Conservation (phyloP, 2,113 vertebrate species). For the Gulo gulo region DNA sequence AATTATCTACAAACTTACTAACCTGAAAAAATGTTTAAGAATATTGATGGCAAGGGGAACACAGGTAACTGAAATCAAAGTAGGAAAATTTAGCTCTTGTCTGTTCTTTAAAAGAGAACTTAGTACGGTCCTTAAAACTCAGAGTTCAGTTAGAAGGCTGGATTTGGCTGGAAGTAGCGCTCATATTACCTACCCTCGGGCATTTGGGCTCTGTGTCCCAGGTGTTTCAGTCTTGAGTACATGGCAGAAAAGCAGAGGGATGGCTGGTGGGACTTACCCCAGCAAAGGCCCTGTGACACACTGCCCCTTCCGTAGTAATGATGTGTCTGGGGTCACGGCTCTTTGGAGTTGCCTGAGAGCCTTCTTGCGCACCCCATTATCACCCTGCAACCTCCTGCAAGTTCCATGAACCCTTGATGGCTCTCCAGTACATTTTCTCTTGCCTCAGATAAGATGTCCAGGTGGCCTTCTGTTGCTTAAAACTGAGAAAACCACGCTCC, state of each 20-base stretch:
- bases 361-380: not conserved
- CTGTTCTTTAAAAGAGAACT: constrained; percentile 6
- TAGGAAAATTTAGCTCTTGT: not conserved
- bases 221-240: not conserved
- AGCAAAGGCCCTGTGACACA: not conserved
- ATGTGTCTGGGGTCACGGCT: not conserved
- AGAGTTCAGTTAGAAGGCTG: not conserved
- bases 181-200: not conserved
- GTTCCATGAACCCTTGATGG: not conserved
- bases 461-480: not conserved
- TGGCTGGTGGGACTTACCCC: not conserved
- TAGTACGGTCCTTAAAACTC: not conserved
- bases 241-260: not conserved
- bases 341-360: not conserved
- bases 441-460: not conserved
- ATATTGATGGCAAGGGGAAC: not conserved
- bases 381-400: not conserved
- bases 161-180: not conserved
- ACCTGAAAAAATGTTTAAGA: constrained; percentile 57
- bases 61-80: constrained; percentile 1
- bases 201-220: not conserved
- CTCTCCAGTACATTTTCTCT: not conserved
- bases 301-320: not conserved
- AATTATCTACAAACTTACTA: not conserved
- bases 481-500: not conserved